Evolutionary conservation across 2,113 vertebrate genomes (phyloP).

Genomic region (Anser brachyrhynchus): DNA sequence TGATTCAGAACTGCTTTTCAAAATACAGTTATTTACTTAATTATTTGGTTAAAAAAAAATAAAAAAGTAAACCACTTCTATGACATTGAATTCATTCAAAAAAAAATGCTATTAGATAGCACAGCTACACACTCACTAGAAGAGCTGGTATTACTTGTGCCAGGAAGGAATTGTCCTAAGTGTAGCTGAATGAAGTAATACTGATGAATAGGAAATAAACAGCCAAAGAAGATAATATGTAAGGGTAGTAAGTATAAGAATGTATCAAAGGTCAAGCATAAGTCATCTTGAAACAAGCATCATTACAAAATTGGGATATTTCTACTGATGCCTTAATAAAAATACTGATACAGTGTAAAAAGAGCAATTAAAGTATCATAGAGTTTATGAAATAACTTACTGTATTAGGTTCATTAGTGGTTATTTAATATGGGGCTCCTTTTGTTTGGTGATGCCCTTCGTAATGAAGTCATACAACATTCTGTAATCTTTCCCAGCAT

Average conservation of each 20-base stretch:
- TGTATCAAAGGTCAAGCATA: neutral
- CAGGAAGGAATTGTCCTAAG: neutral
- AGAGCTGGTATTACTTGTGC: neutral
- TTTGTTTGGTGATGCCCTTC: neutral
- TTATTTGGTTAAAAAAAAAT: neutral
- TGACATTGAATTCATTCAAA: neutral
- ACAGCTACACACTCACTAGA: neutral
- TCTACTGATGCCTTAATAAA: conserved; percentile 7
- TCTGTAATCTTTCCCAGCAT: neutral
- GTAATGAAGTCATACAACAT: neutral
- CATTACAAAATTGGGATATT: conserved; percentile 8
- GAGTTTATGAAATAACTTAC: neutral
- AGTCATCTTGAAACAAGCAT: neutral
- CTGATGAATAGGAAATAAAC: neutral
- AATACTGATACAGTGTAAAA: neutral
- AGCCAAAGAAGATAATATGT: neutral
- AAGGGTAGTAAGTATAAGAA: neutral
- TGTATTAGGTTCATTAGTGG: neutral
- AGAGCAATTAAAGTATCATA: conserved; percentile 48
- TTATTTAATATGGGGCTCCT: neutral
- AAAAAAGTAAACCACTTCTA: neutral
- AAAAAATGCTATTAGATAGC: neutral
- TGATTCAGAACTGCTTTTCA: neutral
- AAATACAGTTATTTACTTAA: neutral
- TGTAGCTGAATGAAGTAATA: neutral